phyloP scores from a whole-genome alignment of 2,888 invertebrate genomes.

The Drosophila austrosaltans region DNA sequence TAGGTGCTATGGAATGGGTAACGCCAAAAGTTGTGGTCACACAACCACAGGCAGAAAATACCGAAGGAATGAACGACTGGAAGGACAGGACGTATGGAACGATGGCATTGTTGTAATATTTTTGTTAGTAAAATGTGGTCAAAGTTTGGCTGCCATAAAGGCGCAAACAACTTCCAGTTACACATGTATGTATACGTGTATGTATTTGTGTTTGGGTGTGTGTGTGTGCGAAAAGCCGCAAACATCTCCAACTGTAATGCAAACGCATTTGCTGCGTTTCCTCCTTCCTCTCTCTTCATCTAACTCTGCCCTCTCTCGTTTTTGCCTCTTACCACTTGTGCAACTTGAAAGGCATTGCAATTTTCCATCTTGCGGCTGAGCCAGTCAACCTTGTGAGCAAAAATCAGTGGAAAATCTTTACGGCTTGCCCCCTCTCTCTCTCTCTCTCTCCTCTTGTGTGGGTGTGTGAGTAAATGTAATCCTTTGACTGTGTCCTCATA shows the following conservation, averaged over 20 bases:
- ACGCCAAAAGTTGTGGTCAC: conserved; percentile 45
- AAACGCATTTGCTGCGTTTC: conserved; percentile 70
- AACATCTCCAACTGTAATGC: conserved; percentile 75
- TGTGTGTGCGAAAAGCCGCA: conserved; percentile 54
- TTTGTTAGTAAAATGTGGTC: conserved; percentile 76
- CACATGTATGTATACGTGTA: conserved; percentile 8
- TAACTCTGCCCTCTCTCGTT: not conserved
- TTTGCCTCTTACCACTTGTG: conserved; percentile 22
- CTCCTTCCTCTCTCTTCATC: not conserved
- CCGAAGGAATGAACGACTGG: conserved; percentile 22
- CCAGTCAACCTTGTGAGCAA: conserved; percentile 56
- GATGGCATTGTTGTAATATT: conserved; percentile 72
- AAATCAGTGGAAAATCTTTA: conserved; percentile 63
- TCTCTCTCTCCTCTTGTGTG: conserved; percentile 5
- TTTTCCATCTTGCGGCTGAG: conserved; percentile 68
- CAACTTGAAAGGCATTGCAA: conserved; percentile 69
- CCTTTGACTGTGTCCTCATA: conserved; percentile 66
- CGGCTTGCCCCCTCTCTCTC: not conserved
- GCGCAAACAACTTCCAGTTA: conserved; percentile 63
- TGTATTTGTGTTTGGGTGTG: conserved; percentile 17
- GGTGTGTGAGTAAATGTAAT: conserved; percentile 56
- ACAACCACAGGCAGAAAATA: conserved; percentile 33
- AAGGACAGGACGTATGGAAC: conserved; percentile 40
- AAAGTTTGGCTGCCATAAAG: conserved; percentile 74
- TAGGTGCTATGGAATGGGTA: not conserved